Conservation (phyloP, 1,140 invertebrate species). For the Trigoniulus corallinus region DNA sequence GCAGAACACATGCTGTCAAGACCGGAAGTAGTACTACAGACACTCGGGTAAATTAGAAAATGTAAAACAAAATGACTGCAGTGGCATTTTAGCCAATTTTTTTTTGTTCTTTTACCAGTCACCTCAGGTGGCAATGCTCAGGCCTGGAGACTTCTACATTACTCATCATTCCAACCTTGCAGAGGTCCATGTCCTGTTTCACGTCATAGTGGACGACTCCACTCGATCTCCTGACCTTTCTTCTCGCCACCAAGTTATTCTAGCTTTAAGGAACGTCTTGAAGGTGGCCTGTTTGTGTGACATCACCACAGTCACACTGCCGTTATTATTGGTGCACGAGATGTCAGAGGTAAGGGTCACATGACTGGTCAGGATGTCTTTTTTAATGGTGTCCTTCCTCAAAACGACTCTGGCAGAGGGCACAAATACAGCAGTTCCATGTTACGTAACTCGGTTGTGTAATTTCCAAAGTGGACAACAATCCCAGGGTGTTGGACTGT, state of each 20-base stretch:
- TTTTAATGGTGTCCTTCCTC: too few relatives aligned
- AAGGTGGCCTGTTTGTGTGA: constrained; percentile 86
- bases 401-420: too few relatives aligned
- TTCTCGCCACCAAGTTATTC: constrained; percentile 85
- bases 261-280: constrained; percentile 84
- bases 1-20: neutral
- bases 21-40: constrained; percentile 9
- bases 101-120: too few relatives aligned
- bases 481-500: too few relatives aligned
- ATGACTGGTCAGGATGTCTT: too few relatives aligned
- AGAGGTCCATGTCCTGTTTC: constrained; percentile 86
- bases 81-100: too few relatives aligned
- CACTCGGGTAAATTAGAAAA: constrained; percentile 8
- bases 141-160: constrained; percentile 83
- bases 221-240: constrained; percentile 62
- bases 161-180: constrained; percentile 91
- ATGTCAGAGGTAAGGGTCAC: constrained; percentile 60
- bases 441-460: too few relatives aligned
- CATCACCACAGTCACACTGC: constrained; percentile 81
- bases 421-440: too few relatives aligned
- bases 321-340: constrained; percentile 77
- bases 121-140: constrained; percentile 17
- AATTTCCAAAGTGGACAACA: too few relatives aligned
- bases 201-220: constrained; percentile 62
- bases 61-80: too few relatives aligned